phyloP scores from a whole-genome alignment of 2,797 vertebrate species.

The Eleutherodactylus coqui region DNA sequence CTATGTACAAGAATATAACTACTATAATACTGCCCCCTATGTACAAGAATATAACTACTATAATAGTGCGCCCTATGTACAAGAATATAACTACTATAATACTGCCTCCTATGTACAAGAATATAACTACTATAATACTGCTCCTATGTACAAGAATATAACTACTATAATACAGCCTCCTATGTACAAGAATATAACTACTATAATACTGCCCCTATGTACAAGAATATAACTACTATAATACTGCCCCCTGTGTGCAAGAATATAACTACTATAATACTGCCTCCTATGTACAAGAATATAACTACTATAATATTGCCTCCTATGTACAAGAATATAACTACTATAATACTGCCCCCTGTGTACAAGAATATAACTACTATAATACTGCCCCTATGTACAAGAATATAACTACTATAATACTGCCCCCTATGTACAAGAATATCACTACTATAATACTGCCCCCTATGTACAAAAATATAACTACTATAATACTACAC shows the following conservation, averaged over 20 bases:
- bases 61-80: not conserved
- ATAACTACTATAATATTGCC: no score
- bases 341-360: no score
- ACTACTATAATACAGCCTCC: not conserved
- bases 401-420: no score
- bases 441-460: no score
- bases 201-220: not conserved
- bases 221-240: no score
- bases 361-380: no score
- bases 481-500: no score
- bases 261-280: slow-evolving; percentile 14
- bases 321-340: no score
- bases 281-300: not conserved
- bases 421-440: no score
- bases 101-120: not conserved
- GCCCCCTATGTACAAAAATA: no score
- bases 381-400: no score
- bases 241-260: not conserved
- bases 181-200: slow-evolving; percentile 3
- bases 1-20: slow-evolving; percentile 17
- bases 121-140: not conserved
- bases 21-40: slow-evolving; percentile 16
- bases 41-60: slow-evolving; percentile 4
- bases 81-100: not conserved
- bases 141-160: not conserved